Percentiles rank a stretch among this genome's conserved stretches.
Evolutionary conservation across 2,797 vertebrate species (phyloP).

Genomic region (Allobates femoralis): DNA sequence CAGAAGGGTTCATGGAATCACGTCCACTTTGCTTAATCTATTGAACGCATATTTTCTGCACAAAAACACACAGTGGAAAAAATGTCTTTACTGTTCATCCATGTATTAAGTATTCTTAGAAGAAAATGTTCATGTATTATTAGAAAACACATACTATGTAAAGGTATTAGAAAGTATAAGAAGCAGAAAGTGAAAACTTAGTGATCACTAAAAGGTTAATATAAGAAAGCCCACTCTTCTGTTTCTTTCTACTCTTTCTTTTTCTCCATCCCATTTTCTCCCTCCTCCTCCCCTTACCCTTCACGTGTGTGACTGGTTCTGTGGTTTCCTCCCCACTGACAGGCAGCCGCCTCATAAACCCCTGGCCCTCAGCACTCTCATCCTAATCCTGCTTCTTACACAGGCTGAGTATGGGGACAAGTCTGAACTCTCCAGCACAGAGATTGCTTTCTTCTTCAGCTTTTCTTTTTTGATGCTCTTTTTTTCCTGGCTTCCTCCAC

Average conservation of each 20-base stretch:
- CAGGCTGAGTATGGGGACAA: slow-evolving; percentile 54
- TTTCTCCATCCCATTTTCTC: slow-evolving; percentile 45
- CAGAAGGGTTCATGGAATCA: too few species aligned
- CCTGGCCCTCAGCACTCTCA: slow-evolving; percentile 31
- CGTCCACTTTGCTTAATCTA: too few species aligned
- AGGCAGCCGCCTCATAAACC: slow-evolving; percentile 42
- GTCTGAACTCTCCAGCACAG: slow-evolving; percentile 52
- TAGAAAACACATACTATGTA: not conserved
- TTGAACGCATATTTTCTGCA: too few species aligned
- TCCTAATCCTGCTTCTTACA: slow-evolving; percentile 44
- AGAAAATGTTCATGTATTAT: not conserved
- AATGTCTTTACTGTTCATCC: not conserved
- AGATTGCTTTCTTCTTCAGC: slow-evolving; percentile 46
- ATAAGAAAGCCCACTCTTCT: slow-evolving; percentile 29
- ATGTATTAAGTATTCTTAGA: not conserved
- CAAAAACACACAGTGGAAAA: too few species aligned
- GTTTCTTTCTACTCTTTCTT: slow-evolving; percentile 30
- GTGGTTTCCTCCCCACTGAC: slow-evolving; percentile 43
- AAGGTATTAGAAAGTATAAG: not conserved
- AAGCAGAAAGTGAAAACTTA: not conserved
- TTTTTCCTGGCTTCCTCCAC: not conserved
- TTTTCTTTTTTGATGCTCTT: slow-evolving; percentile 10
- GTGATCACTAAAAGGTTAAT: slow-evolving; percentile 47
- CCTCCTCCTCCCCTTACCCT: slow-evolving; percentile 41
- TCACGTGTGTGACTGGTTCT: slow-evolving; percentile 61